Percentiles rank a stretch among this genome's conserved stretches.
phyloP scores from a whole-genome alignment of 2,113 vertebrate species.

The Oncorhynchus tshawytscha region DNA sequence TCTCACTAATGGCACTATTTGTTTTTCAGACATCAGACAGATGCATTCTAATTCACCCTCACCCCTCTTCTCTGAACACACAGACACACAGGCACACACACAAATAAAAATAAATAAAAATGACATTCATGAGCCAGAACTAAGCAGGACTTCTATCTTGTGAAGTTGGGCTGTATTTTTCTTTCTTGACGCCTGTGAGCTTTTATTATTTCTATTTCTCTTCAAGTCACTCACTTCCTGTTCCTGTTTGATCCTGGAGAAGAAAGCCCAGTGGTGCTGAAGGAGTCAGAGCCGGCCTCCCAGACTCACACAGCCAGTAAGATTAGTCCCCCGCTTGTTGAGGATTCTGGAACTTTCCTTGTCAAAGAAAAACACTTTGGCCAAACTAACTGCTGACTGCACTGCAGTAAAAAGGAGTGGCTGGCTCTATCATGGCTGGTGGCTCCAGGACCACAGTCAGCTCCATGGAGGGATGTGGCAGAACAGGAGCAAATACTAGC shows the following conservation, averaged over 20 bases:
- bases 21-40: slow-evolving; percentile 57
- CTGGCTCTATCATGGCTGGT: too few relatives aligned
- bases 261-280: slow-evolving; percentile 21
- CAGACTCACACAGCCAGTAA: not conserved
- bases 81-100: not conserved
- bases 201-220: slow-evolving; percentile 16
- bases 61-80: slow-evolving; percentile 43
- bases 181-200: not conserved
- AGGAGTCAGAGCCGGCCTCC: not conserved
- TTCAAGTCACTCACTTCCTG: not conserved
- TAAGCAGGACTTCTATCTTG: not conserved
- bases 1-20: slow-evolving; percentile 63
- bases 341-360: not conserved
- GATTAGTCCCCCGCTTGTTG: not conserved
- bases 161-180: not conserved
- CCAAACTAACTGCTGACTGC: too few relatives aligned
- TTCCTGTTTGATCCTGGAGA: slow-evolving; percentile 16
- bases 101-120: too few relatives aligned
- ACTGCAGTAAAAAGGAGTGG: too few relatives aligned
- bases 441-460: too few relatives aligned
- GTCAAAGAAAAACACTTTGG: not conserved
- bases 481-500: too few relatives aligned
- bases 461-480: too few relatives aligned
- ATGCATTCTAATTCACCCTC: slow-evolving; percentile 55
- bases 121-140: too few relatives aligned